Base-by-base conservation (phyloP, 2,888 invertebrate species). In the Zhuqinia jingwanae region DNA sequence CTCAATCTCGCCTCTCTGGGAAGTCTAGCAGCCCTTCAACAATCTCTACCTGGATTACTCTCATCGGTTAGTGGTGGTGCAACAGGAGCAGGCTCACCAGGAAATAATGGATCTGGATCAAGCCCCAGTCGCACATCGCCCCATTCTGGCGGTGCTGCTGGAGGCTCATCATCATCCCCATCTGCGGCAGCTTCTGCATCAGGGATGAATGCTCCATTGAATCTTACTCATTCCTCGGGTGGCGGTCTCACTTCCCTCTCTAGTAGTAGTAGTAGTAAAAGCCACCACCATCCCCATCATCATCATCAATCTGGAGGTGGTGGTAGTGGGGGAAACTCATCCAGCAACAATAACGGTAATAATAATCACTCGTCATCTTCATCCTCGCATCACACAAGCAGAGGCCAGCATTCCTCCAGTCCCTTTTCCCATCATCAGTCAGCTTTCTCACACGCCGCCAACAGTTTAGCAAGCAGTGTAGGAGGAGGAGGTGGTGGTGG, bases 1-100 rank as follows among this genome's bases (percentile, higher is more conserved):
- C 94, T 94, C 90, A 94, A 95, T 75, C 94, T 95, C 88, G 95
- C 95, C 92, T 96, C 96, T 93, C 94, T 96, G 87, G 96, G 96
- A 93, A 96, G 96, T 92, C 93, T 96, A 91, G 95, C 96, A 87
- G 95, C 95, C 89, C 94, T 96, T 92, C 95, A 95, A 91, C 89
- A 89, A 80, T 94, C 94, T 92, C 94, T 94, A 91, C 95, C 95
- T 89, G 94, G 94, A 91, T 93, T 93, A 81, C 86, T 90, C 77
- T 87, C 89, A 11, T 85, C 87, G 25, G 84, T 83, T 15, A 76
- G 87, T 68, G 47, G 76, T 70, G 65, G 77, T 5, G 65, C 68
- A 56, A 45, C 65, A 50, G 82, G 81, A 30, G 47, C 36, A 42
- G 78, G 56, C 1, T 63, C 60, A 3, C 53, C 63, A 30, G 58